Conservation (phyloP, 2,113 vertebrate genomes). For the Limanda limanda region DNA sequence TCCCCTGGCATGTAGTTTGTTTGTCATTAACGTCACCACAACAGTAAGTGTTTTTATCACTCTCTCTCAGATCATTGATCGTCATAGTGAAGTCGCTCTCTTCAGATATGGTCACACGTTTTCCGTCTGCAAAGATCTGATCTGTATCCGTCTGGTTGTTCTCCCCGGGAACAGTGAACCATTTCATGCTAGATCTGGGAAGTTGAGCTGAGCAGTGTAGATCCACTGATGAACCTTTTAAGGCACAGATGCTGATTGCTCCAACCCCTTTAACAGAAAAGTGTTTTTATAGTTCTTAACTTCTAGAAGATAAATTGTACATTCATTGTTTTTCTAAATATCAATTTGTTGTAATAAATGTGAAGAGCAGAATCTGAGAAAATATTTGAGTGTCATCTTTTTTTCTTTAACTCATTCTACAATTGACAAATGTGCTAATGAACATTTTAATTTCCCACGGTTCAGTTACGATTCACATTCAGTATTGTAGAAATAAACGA, state of each 20-base stretch:
- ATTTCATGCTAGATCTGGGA: neutral
- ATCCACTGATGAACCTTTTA: slow-evolving; percentile 42
- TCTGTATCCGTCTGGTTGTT: rapidly evolving
- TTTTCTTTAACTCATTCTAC: neutral
- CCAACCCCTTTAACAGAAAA: slow-evolving; percentile 6
- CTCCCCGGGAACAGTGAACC: neutral
- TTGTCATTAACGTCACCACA: neutral
- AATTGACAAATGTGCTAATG: neutral
- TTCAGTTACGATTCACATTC: neutral
- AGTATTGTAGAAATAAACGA: neutral
- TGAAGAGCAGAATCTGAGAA: neutral
- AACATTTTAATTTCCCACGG: neutral
- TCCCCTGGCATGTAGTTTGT: too few relatives aligned
- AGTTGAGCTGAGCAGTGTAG: slow-evolving; percentile 14
- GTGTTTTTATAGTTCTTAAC: neutral
- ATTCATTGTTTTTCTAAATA: neutral
- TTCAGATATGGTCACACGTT: neutral
- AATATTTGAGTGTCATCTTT: neutral
- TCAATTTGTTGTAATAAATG: neutral
- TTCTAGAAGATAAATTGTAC: neutral
- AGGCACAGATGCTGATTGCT: slow-evolving; percentile 9
- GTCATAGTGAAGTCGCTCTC: neutral
- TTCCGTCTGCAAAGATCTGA: neutral
- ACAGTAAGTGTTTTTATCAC: neutral
- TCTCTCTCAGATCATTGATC: slow-evolving; percentile 21